Evolutionary conservation across 2,113 vertebrate genomes (phyloP), one percentile per base, ranked within the genome.

Genomic region (Anthoscopus minutus): DNA sequence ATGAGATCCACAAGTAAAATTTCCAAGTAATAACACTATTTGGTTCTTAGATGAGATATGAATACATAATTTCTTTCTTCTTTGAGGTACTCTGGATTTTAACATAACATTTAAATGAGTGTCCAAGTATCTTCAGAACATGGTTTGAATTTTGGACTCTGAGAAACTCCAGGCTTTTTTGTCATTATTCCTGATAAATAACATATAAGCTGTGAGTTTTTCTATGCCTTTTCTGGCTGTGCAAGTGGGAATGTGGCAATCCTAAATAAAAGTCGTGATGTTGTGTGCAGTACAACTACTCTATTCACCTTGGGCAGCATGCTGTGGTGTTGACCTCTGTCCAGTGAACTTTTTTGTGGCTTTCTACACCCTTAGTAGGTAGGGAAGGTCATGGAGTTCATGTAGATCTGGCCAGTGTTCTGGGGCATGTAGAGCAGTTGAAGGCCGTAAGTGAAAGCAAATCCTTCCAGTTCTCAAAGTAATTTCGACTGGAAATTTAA

Each of bases 341-440:
- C 13, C 18, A 4, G 6, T 11, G 48, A 70, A 25, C 4, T 11
- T 69, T 10, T 10, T 22, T 1, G 3, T 57, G 50, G 5, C 44
- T 25, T 21, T 61, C 3, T 48, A 6, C 10, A 14, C 4, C 16
- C 35, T 31, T n/a, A 44, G 7, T 12, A 64, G 15, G 13, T 6
- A 31, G 15, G 35, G 16, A 45, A 21, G 33, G 76, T 11, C 13
- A 3, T 23, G 19, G 60, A 53, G 11, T 45, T 81, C 5, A 3
- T 81, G 30, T 42, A 23, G 50, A 22, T 65, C 27, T 0, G 0
- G 9, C 27, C 40, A 38, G 18, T 40, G 11, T 14, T 7, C 9
- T 35, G n/a, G 37, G 37, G 5, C 2, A 1, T 0, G 0, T 14
- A 65, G 37, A 44, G 8, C 27, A 19, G 19, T 33, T 61, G 44